phyloP scores from a whole-genome alignment of 2,113 vertebrate species.

The human region DNA sequence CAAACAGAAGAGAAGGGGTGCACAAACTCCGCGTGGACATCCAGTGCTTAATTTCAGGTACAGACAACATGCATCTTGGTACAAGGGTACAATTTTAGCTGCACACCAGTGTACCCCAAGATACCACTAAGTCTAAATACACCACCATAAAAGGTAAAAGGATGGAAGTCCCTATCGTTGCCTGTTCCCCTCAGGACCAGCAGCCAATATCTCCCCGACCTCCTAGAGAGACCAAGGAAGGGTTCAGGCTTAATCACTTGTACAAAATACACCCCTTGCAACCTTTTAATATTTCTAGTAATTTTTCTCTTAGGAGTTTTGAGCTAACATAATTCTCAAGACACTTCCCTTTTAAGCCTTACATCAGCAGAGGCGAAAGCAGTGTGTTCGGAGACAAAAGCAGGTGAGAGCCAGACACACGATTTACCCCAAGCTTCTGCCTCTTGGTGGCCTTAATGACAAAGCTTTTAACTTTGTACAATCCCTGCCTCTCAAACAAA shows the following conservation, averaged over 20 bases:
- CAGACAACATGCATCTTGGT: constrained; percentile 46
- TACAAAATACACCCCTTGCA: constrained; percentile 58
- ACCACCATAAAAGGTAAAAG: constrained; percentile 56
- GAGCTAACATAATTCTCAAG: constrained; percentile 36
- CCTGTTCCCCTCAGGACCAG: constrained; percentile 61
- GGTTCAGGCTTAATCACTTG: neutral
- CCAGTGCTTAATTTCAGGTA: neutral
- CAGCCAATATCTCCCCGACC: constrained; percentile 65
- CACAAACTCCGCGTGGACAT: neutral
- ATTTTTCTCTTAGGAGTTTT: constrained; percentile 74
- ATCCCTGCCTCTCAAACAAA: constrained; percentile 76
- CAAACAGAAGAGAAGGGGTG: neutral
- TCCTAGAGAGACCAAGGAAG: constrained; percentile 35
- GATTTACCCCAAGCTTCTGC: neutral
- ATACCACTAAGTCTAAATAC: constrained; percentile 54
- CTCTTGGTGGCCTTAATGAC: constrained; percentile 15
- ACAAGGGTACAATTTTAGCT: constrained; percentile 3
- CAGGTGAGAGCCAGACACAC: neutral
- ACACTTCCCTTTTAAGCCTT: neutral
- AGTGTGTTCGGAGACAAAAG: neutral
- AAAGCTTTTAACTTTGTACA: constrained; percentile 59
- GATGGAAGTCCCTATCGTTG: constrained; percentile 1
- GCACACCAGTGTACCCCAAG: neutral
- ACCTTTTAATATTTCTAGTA: constrained; percentile 69
- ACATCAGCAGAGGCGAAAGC: constrained; percentile 32